phyloP scores from a whole-genome alignment of 2,113 vertebrate genomes.

The Nibea albiflora region DNA sequence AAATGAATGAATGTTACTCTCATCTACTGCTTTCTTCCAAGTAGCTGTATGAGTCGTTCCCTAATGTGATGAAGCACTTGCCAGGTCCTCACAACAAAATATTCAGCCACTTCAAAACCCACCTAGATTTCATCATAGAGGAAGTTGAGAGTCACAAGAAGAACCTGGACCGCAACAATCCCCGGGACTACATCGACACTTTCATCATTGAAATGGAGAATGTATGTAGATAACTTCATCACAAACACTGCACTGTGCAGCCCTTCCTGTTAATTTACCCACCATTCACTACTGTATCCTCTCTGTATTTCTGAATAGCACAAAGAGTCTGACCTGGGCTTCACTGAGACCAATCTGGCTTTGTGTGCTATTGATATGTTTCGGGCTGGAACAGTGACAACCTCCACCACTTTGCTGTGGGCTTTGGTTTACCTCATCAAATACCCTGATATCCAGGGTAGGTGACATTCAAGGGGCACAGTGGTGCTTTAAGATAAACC shows the following conservation, averaged over 20 bases:
- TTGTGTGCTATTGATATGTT: conserved; percentile 88
- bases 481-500: too few species aligned
- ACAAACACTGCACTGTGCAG: not conserved
- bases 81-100: conserved; percentile 85
- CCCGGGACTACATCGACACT: conserved; percentile 86
- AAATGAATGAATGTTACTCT: not conserved
- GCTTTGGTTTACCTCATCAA: conserved; percentile 87
- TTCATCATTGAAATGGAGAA: conserved; percentile 87
- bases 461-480: conserved; percentile 36
- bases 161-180: conserved; percentile 77
- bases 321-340: conserved; percentile 57
- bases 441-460: conserved; percentile 87
- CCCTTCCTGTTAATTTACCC: not conserved
- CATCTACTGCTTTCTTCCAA: not conserved
- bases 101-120: conserved; percentile 27
- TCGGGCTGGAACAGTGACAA: conserved; percentile 92
- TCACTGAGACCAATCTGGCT: conserved; percentile 84
- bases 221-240: conserved; percentile 58
- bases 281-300: not conserved
- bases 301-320: conserved; percentile 39
- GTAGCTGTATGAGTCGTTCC: conserved; percentile 84
- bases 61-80: conserved; percentile 80
- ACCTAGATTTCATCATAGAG: conserved; percentile 70
- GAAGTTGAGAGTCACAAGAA: conserved; percentile 81
- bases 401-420: conserved; percentile 89